Base-by-base conservation (phyloP, 2,888 invertebrate species). In the Caenorhabditis doughertyi region DNA sequence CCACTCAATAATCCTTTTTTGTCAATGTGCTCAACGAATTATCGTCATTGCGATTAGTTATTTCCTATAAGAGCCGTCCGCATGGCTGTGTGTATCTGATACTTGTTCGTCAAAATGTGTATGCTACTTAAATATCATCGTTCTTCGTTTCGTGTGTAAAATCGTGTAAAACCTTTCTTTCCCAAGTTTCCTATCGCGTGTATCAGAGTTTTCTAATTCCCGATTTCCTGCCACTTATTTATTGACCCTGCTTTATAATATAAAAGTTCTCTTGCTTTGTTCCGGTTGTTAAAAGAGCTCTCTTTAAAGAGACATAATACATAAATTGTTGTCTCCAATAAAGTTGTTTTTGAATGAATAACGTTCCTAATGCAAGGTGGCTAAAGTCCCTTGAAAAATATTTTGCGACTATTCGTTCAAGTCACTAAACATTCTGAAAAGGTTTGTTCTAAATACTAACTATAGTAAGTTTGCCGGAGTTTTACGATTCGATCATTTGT, bases 1-100 rank as follows among this genome's bases (percentile, higher is more conserved):
- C 79, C 18, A 35, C 42, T 18, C 79, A 58, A 27, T 79, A 70
- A 79, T 60, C 64, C 51, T 7, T 60, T 25, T 51, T 18, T 53
- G 62, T 39, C 51, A 68, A 49, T 53, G 42, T 29, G n/a, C 27
- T n/a, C n/a, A 47, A 16, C 47, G 64, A 27, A 27, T 29, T 32
- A 47, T 32, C 49, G 8, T 42, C 21, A 21, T 18, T 18, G 25
- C 39, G 21, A 42, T 27, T 16, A 39, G 3, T 35, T 21, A 18
- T 21, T 11, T 58, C 13, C 21, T 13, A 58, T 47, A 29, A n/a
- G 27, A 62, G 23, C 11, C 23, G 16, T 27, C 27, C 25, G 13
- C 13, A 32, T 32, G 32, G n/a, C n/a, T n/a, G 60, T 42, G 39
- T 18, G 13, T 27, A 21, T 58, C 1, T 13, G 21, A 18, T 49